These are phyloP conservation scores for Amphiura filiformis DNA, from an alignment of 35 echinoderm and acorn worm genomes.

Conservation along the genomic window DNA sequence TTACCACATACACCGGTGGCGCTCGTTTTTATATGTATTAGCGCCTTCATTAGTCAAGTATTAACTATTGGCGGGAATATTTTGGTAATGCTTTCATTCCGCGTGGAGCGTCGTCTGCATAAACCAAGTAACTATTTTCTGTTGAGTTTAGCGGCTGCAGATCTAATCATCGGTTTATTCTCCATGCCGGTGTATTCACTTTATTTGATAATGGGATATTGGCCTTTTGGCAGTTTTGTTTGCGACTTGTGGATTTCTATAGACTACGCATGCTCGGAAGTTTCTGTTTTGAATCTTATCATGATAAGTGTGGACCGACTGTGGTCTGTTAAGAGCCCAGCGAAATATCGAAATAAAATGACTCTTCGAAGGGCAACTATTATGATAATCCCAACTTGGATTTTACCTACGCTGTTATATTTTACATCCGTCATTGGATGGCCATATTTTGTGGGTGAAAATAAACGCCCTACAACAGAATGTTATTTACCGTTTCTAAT, in stretches of 20 bases:
- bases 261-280: slow-evolving; percentile 93
- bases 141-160: slow-evolving; percentile 89
- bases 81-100: slow-evolving; percentile 88
- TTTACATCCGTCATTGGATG: slow-evolving; percentile 98
- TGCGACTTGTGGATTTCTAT: slow-evolving; percentile 96
- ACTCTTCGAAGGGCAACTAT: slow-evolving; percentile 78
- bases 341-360: slow-evolving; percentile 99
- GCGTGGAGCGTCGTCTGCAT: slow-evolving; percentile 84
- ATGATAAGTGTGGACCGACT: slow-evolving; percentile 93
- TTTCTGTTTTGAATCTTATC: slow-evolving; percentile 92
- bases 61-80: slow-evolving; percentile 94
- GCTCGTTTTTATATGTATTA: slow-evolving; percentile 79
- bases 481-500: slow-evolving; percentile 89
- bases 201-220: slow-evolving; percentile 78
- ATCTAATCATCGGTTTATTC: slow-evolving; percentile 94
- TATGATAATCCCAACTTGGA: slow-evolving; percentile 97
- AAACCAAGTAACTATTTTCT: slow-evolving; percentile 99
- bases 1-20: slow-evolving; percentile 44
- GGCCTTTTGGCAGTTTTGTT: slow-evolving; percentile 89
- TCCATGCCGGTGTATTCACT: slow-evolving; percentile 97
- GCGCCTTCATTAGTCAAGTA: slow-evolving; percentile 71
- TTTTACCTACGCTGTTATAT: slow-evolving; percentile 79
- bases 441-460: slow-evolving; percentile 62
- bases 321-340: slow-evolving; percentile 94
- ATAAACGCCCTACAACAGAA: slow-evolving; percentile 13